phyloP scores from a whole-genome alignment of 2,797 vertebrate genomes.

The Hippoglossus hippoglossus region DNA sequence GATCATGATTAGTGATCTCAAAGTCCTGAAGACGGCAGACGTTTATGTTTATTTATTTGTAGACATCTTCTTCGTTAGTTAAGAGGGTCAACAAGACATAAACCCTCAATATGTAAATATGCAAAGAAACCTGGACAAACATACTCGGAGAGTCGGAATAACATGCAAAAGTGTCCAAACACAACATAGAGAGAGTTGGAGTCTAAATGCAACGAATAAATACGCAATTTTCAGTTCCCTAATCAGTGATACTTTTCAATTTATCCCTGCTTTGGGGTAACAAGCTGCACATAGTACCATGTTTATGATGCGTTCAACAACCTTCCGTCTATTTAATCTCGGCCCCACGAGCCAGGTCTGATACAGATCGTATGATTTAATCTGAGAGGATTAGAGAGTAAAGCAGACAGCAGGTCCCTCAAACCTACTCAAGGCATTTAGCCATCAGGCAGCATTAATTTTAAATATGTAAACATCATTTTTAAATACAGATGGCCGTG shows the following conservation, averaged over 20 bases:
- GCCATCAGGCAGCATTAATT: conserved; percentile 70
- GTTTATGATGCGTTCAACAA: conserved; percentile 42
- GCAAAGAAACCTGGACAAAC: conserved; percentile 5
- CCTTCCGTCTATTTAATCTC: conserved; percentile 70
- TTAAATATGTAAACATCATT: conserved; percentile 80
- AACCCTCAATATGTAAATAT: too few species aligned
- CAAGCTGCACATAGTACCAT: conserved; percentile 12
- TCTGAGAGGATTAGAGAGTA: conserved; percentile 80
- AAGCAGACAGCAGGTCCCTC: conserved; percentile 69
- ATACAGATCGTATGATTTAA: conserved; percentile 84
- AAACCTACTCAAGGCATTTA: conserved; percentile 73
- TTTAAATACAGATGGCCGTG: conserved; percentile 74
- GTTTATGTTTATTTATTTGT: not conserved
- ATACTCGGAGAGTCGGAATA: not conserved
- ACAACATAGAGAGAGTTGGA: not conserved
- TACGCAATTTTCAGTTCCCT: conserved; percentile 3
- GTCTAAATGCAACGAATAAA: conserved; percentile 13
- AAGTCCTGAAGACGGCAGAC: not conserved
- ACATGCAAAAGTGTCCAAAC: not conserved
- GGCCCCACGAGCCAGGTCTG: conserved; percentile 63
- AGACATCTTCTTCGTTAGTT: conserved; percentile 10
- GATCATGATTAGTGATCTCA: not conserved
- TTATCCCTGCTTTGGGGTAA: conserved; percentile 21
- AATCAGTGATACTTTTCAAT: conserved; percentile 5
- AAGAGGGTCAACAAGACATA: not conserved